These are phyloP conservation scores for Phalloptychus januarius DNA, from an alignment of 2,797 vertebrate species.

Conservation along the genomic window DNA sequence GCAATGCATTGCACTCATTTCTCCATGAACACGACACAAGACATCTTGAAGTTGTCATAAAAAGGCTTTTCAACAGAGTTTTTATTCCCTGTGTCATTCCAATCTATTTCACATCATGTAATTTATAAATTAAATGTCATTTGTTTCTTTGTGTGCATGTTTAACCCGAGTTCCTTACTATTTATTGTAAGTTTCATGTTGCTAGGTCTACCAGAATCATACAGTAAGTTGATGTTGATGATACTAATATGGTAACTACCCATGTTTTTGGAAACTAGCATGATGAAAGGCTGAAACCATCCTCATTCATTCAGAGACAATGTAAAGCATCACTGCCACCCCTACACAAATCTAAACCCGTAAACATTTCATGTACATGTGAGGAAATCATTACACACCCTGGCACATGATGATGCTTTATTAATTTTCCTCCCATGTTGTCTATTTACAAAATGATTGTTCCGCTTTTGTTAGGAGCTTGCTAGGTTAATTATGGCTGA, in stretches of 20 bases:
- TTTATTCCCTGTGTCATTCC: background rate
- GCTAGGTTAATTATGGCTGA: slow-evolving; percentile 66
- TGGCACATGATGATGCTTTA: slow-evolving; percentile 24
- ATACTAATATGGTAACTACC: slow-evolving; percentile 13
- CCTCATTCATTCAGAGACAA: slow-evolving; percentile 34
- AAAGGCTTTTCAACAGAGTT: background rate
- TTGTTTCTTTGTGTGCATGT: background rate
- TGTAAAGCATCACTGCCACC: slow-evolving; percentile 55
- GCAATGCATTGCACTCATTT: background rate
- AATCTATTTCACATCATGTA: background rate
- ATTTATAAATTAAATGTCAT: background rate
- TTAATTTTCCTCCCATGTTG: slow-evolving; percentile 29
- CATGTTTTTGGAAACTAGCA: slow-evolving; percentile 27
- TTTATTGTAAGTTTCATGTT: background rate
- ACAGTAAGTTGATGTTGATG: background rate
- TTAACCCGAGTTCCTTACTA: background rate
- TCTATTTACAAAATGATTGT: slow-evolving; percentile 54
- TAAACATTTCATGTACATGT: slow-evolving; percentile 43
- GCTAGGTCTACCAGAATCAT: background rate
- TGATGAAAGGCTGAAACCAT: slow-evolving; percentile 39
- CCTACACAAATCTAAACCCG: slow-evolving; percentile 45
- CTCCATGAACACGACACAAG: background rate
- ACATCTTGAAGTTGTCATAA: background rate
- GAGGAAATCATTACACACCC: slow-evolving; percentile 45
- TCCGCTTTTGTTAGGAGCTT: slow-evolving; percentile 52